Conservation (phyloP, 2,797 vertebrate species). For the Sebastes wilsoni region DNA sequence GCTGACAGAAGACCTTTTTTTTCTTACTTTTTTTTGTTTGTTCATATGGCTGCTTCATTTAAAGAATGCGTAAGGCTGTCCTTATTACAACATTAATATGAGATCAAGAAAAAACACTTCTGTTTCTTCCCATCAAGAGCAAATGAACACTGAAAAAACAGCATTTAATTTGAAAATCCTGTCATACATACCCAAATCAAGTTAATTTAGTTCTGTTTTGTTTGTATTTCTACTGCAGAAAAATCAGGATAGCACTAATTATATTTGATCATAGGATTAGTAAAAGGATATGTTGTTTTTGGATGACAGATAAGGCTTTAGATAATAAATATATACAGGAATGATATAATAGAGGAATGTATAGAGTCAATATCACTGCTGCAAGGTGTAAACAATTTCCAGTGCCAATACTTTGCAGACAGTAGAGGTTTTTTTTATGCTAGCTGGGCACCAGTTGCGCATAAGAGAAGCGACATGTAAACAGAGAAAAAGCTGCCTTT, state of each 20-base stretch:
- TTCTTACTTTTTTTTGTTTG: neutral
- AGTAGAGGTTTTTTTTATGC: conserved; percentile 32
- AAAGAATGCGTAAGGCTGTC: conserved; percentile 36
- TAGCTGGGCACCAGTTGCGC: conserved; percentile 37
- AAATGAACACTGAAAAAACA: neutral
- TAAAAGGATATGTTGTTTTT: conserved; percentile 12
- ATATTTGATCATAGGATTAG: neutral
- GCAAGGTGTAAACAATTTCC: conserved; percentile 66
- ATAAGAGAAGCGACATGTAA: conserved; percentile 61
- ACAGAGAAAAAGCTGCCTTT: conserved; percentile 73
- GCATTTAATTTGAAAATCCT: neutral
- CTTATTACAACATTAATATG: conserved; percentile 3
- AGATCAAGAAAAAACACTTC: conserved; percentile 12
- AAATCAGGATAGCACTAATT: neutral
- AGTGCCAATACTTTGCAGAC: conserved; percentile 55
- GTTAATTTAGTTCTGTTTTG: neutral
- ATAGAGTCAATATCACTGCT: conserved; percentile 49
- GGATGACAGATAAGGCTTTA: conserved; percentile 30
- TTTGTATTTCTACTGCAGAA: neutral
- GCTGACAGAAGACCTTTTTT: conserved; percentile 27
- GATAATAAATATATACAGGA: conserved; percentile 52
- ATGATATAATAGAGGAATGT: conserved; percentile 49
- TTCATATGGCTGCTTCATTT: conserved; percentile 69
- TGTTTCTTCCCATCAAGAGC: neutral
- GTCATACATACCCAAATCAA: neutral